A percentile compares a stretch with the other conserved stretches of the same genome.
phyloP scores from a whole-genome alignment of 1,140 invertebrate genomes.

The Drosophila santomea region DNA sequence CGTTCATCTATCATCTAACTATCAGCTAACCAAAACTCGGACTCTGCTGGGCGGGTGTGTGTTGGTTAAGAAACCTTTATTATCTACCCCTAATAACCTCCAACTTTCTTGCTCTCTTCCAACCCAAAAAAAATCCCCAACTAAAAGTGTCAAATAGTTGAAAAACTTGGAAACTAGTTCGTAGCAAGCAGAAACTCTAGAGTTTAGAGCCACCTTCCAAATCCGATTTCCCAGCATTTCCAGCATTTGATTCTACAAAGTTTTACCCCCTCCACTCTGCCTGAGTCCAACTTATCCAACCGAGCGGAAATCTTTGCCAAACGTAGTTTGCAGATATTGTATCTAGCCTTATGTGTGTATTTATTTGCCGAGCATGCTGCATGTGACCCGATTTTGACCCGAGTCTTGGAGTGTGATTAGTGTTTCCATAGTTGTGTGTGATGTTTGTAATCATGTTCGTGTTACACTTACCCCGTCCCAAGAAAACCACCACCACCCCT shows the following conservation, averaged over 20 bases:
- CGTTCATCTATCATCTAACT: conserved; percentile 42
- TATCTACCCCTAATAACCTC: conserved; percentile 25
- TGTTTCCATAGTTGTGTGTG: conserved; percentile 26
- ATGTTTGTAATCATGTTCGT: conserved; percentile 35
- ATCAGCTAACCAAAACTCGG: conserved; percentile 47
- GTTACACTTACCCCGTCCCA: conserved; percentile 9
- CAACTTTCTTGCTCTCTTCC: conserved; percentile 34
- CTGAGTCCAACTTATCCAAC: conserved; percentile 19
- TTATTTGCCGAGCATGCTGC: conserved; percentile 39
- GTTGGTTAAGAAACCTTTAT: conserved; percentile 41
- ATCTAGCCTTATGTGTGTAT: conserved; percentile 7
- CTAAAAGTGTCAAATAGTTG: conserved; percentile 44
- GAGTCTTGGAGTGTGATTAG: conserved; percentile 34
- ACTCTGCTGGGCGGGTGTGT: conserved; percentile 54
- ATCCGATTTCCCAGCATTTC: conserved; percentile 47
- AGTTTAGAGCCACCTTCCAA: conserved; percentile 18
- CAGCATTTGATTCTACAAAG: conserved; percentile 51
- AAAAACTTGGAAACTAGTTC: conserved; percentile 50
- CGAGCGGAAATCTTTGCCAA: conserved; percentile 20
- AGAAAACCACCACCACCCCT: conserved; percentile 22
- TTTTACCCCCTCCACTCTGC: conserved; percentile 14
- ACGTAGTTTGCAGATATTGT: conserved; percentile 23
- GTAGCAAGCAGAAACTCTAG: conserved; percentile 50
- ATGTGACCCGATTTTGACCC: conserved; percentile 28
- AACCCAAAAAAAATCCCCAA: conserved; percentile 20